A percentile compares a stretch with the other conserved stretches of the same genome.
Conservation (phyloP, 2,797 vertebrate species). For the Cirrhinus mrigala region DNA sequence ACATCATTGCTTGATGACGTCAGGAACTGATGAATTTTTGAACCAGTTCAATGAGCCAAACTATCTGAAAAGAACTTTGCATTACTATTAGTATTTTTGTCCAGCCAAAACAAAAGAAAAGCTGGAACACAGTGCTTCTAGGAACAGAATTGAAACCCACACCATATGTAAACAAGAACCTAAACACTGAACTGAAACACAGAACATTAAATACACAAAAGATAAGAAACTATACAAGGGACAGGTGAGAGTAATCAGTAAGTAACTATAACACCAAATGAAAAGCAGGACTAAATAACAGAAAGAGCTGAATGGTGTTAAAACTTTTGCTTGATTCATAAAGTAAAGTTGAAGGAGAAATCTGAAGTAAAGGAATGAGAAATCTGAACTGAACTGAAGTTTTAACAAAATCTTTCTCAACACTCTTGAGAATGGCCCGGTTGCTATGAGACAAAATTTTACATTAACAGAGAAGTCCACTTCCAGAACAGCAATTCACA, state of each 20-base stretch:
- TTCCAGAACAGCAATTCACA: no score
- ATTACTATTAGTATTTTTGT: no score
- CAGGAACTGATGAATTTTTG: no score
- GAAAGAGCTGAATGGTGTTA: background rate
- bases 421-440: background rate
- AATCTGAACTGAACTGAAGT: background rate
- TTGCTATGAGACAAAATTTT: slow-evolving; percentile 12
- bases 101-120: background rate
- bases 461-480: no score
- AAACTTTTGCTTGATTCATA: background rate
- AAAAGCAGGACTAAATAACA: background rate
- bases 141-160: background rate
- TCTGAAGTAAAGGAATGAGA: background rate
- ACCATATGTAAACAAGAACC: background rate
- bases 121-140: background rate
- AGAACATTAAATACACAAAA: background rate
- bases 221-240: background rate
- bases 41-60: no score
- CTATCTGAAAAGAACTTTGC: no score
- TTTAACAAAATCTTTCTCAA: background rate
- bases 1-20: no score
- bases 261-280: no score
- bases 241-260: background rate
- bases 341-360: background rate
- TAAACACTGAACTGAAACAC: background rate